Evolutionary conservation across 2,113 vertebrate genomes (phyloP).

Genomic region (Lepus timidus): DNA sequence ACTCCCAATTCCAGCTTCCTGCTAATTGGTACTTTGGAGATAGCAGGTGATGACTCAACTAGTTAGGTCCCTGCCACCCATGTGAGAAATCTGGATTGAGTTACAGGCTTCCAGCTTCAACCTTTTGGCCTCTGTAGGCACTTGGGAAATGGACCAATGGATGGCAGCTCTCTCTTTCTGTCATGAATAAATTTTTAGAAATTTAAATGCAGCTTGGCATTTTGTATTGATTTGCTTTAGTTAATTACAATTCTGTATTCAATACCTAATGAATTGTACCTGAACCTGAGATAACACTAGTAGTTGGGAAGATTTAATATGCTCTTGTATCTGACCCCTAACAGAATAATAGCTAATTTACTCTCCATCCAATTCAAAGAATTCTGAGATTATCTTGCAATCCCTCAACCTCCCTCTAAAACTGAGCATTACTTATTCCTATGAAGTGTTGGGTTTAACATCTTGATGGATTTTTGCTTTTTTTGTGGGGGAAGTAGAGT

Average conservation of each 20-base stretch:
- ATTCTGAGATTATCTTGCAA: not conserved
- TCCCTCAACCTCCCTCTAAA: not conserved
- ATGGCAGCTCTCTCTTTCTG: too few relatives aligned
- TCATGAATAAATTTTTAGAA: too few relatives aligned
- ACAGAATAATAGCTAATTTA: not conserved
- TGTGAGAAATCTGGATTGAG: too few relatives aligned
- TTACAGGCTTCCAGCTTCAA: too few relatives aligned
- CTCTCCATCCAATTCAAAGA: not conserved
- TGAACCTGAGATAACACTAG: not conserved
- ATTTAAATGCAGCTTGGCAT: conserved; percentile 47
- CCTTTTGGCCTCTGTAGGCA: too few relatives aligned
- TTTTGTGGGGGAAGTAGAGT: not conserved
- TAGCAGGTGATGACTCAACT: too few relatives aligned
- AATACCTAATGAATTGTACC: conserved; percentile 49
- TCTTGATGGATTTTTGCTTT: not conserved
- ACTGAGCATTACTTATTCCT: not conserved
- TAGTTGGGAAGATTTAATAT: not conserved
- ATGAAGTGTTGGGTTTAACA: not conserved
- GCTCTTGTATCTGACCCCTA: not conserved
- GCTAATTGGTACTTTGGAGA: too few relatives aligned
- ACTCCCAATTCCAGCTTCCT: too few relatives aligned
- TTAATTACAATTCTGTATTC: conserved; percentile 62
- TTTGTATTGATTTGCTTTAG: conserved; percentile 61
- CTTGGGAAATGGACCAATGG: too few relatives aligned
- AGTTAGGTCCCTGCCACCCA: too few relatives aligned